These are phyloP conservation scores for Holotrichia oblita DNA, from an alignment of 1,140 invertebrate genomes.

Conservation along the genomic window DNA sequence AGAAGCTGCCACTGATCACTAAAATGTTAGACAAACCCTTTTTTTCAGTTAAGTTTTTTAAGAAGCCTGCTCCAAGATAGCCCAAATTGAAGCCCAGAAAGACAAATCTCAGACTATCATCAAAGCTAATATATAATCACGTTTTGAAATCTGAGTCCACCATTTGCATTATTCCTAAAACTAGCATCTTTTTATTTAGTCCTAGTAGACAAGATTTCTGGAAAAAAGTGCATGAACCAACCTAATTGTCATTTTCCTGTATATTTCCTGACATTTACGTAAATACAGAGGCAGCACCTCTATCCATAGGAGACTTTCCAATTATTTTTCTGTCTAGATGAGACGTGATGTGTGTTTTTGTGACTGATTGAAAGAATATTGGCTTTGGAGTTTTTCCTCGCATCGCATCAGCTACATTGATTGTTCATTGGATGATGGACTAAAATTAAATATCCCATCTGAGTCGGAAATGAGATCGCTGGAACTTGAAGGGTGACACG, in stretches of 20 bases:
- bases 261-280: constrained; percentile 46
- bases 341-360: constrained; percentile 43
- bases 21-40: too few species aligned
- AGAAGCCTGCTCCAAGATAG: too few species aligned
- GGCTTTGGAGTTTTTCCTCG: constrained; percentile 46
- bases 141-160: too few species aligned
- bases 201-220: background rate
- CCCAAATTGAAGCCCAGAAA: too few species aligned
- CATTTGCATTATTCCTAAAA: too few species aligned
- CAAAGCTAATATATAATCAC: too few species aligned
- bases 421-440: constrained; percentile 53
- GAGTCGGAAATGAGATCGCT: constrained; percentile 51
- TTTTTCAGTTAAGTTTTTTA: too few species aligned
- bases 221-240: constrained; percentile 3
- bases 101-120: too few species aligned
- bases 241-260: constrained; percentile 50
- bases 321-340: constrained; percentile 51
- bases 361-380: constrained; percentile 56
- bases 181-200: too few species aligned
- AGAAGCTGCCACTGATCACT: too few species aligned
- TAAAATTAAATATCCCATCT: constrained; percentile 56
- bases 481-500: background rate
- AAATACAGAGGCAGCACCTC: background rate
- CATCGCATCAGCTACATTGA: constrained; percentile 42
- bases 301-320: constrained; percentile 43